Percentiles rank a stretch among this genome's conserved stretches.
Evolutionary conservation across 2,113 vertebrate species (phyloP).

Genomic region (Gila orcuttii): DNA sequence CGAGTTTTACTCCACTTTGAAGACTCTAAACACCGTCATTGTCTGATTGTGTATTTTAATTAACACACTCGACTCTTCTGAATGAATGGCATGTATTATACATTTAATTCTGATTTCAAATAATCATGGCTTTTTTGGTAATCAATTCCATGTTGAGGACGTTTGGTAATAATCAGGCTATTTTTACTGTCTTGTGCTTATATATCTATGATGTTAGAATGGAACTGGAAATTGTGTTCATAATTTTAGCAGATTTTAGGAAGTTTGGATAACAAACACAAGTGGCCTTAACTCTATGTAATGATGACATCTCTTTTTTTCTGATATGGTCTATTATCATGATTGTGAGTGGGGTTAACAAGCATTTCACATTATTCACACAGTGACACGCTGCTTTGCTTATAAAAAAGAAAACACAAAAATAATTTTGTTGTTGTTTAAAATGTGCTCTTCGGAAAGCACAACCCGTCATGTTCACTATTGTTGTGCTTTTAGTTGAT

Average conservation of each 20-base stretch:
- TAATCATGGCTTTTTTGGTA: background rate
- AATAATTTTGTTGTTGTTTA: background rate
- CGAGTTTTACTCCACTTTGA: constrained; percentile 8
- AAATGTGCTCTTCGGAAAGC: background rate
- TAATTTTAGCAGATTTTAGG: background rate
- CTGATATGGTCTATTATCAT: background rate
- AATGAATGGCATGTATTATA: constrained; percentile 3
- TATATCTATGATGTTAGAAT: background rate
- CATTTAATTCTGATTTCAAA: background rate
- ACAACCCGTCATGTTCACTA: background rate
- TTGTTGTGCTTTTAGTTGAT: background rate
- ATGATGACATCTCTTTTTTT: background rate
- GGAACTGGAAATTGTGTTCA: background rate
- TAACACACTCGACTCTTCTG: constrained; percentile 13
- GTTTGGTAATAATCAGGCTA: background rate
- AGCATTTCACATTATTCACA: background rate
- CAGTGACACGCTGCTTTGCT: too few relatives aligned
- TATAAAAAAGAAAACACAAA: too few relatives aligned
- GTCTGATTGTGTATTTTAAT: constrained; percentile 31
- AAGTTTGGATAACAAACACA: background rate
- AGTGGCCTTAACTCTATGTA: background rate
- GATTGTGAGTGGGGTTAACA: background rate
- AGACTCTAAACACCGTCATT: background rate
- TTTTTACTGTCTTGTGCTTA: background rate
- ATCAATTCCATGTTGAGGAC: background rate